Evolutionary conservation across 2,797 vertebrate genomes (phyloP), one percentile per base, ranked within the genome.

Genomic region (Gadopsis bispinosus): DNA sequence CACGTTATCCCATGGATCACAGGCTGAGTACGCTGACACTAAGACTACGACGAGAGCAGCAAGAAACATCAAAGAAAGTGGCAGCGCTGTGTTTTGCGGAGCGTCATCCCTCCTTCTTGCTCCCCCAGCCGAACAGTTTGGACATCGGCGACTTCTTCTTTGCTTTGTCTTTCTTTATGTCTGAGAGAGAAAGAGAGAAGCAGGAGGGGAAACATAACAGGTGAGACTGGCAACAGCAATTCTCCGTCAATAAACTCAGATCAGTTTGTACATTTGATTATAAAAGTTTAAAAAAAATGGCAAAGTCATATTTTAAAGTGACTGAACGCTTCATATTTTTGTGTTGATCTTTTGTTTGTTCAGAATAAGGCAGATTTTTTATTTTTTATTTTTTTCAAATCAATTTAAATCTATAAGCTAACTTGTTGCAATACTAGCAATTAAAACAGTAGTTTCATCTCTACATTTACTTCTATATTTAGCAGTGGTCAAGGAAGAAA

Each of bases 111-210:
- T 93, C 87, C 43, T 90, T 91, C 83, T 95, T 95, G 81, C 11
- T 86, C 60, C 88, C 89, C 89, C 92, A 87, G 5, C 51, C 0
- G 35, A 96, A 95, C 64, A 93, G 81, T 76, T 87, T 92, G 77
- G 91, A 74, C 67, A 92, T 83, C 11, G 91, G 77, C 20, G 92
- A 94, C 81, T 93, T 95, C 60, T 92, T 95, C 91, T 95, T 95
- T 7, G 69, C 54, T 81, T 95, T 95, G 1, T 94, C 92, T 73
- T 95, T 95, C 87, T 95, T 95, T 3, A 93, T 9, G 73, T 89
- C 95, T 96, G 83, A 47, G 39, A 59, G 60, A 51, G 7, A 69
- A 26, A 45, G 11, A 48, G n/a, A 39, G 31, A 33, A 8, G 14
- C 3, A 13, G 20, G 22, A 45, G 14, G 13, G 26, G 22, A 16